phyloP scores from a whole-genome alignment of 2,797 vertebrate genomes.

The Characodon lateralis region DNA sequence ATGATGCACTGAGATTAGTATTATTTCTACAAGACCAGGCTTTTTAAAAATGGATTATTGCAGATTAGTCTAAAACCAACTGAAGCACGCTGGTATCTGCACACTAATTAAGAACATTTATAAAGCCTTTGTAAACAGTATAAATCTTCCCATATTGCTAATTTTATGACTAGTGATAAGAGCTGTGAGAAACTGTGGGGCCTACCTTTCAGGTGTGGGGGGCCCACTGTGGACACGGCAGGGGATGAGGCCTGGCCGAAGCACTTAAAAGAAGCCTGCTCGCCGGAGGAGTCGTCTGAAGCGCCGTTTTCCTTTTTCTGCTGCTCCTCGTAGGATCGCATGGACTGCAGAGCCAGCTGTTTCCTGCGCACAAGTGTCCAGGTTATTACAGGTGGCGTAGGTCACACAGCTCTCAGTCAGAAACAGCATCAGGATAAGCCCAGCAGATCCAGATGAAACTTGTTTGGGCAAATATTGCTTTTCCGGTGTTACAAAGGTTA shows the following conservation, averaged over 20 bases:
- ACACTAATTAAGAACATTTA: background rate
- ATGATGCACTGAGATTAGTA: background rate
- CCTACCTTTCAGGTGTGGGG: slow-evolving; percentile 92
- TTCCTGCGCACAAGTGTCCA: slow-evolving; percentile 81
- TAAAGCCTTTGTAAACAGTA: background rate
- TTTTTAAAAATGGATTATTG: background rate
- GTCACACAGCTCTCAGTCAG: slow-evolving; percentile 20
- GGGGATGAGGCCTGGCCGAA: slow-evolving; percentile 92
- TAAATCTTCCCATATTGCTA: slow-evolving; percentile 10
- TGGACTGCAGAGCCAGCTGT: slow-evolving; percentile 95
- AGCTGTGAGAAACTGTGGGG: slow-evolving; percentile 35
- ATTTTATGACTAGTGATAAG: slow-evolving; percentile 26
- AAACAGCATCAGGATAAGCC: slow-evolving; percentile 19
- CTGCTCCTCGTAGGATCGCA: slow-evolving; percentile 93
- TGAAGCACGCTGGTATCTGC: background rate
- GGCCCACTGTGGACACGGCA: slow-evolving; percentile 87
- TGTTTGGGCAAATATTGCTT: slow-evolving; percentile 3
- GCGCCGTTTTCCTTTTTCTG: slow-evolving; percentile 93
- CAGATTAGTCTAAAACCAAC: background rate
- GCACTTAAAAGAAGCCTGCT: slow-evolving; percentile 91
- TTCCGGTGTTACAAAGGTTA: slow-evolving; percentile 10
- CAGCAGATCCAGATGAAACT: background rate
- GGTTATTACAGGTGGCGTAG: slow-evolving; percentile 34
- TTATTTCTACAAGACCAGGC: background rate
- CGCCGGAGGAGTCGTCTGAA: slow-evolving; percentile 95